Conservation (phyloP, 2,888 invertebrate species). For the Graphium colonna region DNA sequence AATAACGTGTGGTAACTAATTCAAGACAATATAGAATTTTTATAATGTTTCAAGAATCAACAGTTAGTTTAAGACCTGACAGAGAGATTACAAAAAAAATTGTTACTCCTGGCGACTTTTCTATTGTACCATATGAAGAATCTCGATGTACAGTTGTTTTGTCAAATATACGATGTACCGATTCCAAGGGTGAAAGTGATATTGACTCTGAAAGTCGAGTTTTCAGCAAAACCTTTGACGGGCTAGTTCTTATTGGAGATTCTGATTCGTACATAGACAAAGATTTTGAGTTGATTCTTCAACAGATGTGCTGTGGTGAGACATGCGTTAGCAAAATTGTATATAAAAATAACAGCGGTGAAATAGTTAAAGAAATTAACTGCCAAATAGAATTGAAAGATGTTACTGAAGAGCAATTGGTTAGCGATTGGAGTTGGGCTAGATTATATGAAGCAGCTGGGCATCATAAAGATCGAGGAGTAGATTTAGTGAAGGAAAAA, state of each 20-base stretch:
- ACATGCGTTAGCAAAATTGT: constrained; percentile 56
- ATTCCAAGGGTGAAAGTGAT: constrained; percentile 43
- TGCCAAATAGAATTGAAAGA: constrained; percentile 64
- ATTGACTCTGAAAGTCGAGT: constrained; percentile 56
- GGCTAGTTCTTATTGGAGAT: constrained; percentile 72
- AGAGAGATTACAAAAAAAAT: constrained; percentile 61
- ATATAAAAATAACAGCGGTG: constrained; percentile 50
- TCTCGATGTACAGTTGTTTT: constrained; percentile 60
- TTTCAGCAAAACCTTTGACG: constrained; percentile 58
- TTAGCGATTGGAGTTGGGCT: constrained; percentile 80
- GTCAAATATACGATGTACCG: constrained; percentile 48
- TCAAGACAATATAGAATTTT: neutral
- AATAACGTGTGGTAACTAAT: neutral
- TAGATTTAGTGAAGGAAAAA: constrained; percentile 82
- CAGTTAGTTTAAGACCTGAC: constrained; percentile 53
- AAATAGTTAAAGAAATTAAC: constrained; percentile 50
- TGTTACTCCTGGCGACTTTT: constrained; percentile 58
- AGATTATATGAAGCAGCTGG: constrained; percentile 72
- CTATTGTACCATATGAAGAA: constrained; percentile 66
- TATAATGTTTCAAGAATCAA: constrained; percentile 49
- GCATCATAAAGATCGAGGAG: constrained; percentile 80
- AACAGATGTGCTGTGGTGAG: constrained; percentile 76
- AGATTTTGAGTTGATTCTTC: constrained; percentile 74
- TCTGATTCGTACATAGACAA: constrained; percentile 69
- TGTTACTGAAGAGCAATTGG: constrained; percentile 65